Base-by-base conservation (phyloP, 2,888 invertebrate genomes). In the Agrochola lychnidis region DNA sequence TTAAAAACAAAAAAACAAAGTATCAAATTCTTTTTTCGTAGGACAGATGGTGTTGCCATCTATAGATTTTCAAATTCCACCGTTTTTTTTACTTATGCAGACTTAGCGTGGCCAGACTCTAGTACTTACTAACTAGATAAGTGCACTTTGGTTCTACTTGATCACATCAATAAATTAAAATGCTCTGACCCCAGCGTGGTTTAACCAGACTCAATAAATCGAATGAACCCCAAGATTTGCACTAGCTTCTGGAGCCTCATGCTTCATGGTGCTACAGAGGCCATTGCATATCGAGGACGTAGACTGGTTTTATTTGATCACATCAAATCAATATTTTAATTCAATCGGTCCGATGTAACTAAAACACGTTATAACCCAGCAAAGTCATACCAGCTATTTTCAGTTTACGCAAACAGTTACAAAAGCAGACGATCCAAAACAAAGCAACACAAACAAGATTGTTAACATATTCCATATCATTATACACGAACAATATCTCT, bases 381-480 rank as follows among this genome's bases (percentile, higher is more conserved):
- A 36, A 59, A 72, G 57, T 19, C 51, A 72, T 36, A 76, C 7
- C 79, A 74, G 36, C 79, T 63, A 74, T 73, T 68, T 51, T 25
- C 73, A 79, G 67, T 63, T 42, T 19, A 67, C 67, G 14, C 62
- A 73, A 73, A 78, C 79, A 73, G 36, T 68, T 57, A 25, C 57
- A 42, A 68, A 69, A 67, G 79, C 70, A 80, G 56, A 70, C 70
- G 59, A 66, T 57, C 57, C 30, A 64, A 81, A 70, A 63, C 75
- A 79, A 82, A 82, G 62, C 73, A 79, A 79, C 67, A 80, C 83
- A 83, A 80, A 72, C 68, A 71, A 71, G 64, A 81, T 73, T 66
- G 78, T 74, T 74, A 64, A 73, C 77, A 79, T 83, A 82, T 76
- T 74, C 70, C 42, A 75, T 76, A 75, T 75, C 82, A 83, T 82